Evolutionary conservation across 2,113 vertebrate genomes (phyloP).

Genomic region (Entomyzon cyanotis): DNA sequence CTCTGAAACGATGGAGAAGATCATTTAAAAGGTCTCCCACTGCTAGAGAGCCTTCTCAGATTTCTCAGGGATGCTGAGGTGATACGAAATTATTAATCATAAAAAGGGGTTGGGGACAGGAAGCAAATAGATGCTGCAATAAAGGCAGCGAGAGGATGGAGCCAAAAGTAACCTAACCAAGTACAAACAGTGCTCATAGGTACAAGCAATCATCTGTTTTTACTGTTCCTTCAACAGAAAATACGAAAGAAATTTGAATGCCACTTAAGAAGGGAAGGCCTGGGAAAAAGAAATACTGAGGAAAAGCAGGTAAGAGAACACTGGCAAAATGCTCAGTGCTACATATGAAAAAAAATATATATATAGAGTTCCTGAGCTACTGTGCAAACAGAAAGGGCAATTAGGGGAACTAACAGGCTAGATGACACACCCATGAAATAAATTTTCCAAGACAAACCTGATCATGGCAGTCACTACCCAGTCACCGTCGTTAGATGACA

Average conservation of each 20-base stretch:
- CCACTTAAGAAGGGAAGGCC: background rate
- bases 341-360: background rate
- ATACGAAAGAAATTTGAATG: background rate
- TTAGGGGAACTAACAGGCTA: background rate
- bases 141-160: rapidly evolving
- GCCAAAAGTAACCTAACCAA: background rate
- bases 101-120: background rate
- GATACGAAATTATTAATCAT: background rate
- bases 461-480: background rate
- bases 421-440: background rate
- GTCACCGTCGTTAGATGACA: background rate
- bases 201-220: background rate
- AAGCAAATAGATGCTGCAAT: background rate
- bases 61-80: background rate
- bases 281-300: background rate
- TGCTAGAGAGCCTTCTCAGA: background rate
- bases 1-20: background rate
- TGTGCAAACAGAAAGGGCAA: background rate
- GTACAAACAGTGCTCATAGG: background rate
- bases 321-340: background rate
- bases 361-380: background rate
- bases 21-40: background rate
- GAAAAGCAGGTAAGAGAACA: conserved; percentile 25
- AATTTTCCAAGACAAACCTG: background rate
- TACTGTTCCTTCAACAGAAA: background rate